phyloP scores from a whole-genome alignment of 2,113 vertebrate species.

The Sorex araneus region DNA sequence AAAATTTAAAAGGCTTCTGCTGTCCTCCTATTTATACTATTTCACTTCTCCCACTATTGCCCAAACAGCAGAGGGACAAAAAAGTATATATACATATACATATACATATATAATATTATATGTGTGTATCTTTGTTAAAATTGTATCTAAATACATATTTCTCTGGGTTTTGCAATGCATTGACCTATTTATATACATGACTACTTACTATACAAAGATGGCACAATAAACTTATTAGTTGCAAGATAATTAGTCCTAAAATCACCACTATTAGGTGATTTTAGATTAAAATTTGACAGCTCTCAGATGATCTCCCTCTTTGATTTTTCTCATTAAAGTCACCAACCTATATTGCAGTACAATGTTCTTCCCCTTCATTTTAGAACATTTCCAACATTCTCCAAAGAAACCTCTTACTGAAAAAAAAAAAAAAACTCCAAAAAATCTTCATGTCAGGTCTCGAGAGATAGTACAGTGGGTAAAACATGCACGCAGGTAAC shows the following conservation, averaged over 20 bases:
- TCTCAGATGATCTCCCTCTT: background rate
- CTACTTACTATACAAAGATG: background rate
- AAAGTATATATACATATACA: background rate
- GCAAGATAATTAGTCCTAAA: background rate
- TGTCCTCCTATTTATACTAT: background rate
- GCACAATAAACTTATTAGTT: background rate
- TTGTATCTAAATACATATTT: constrained; percentile 1
- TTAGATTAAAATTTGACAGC: constrained; percentile 25
- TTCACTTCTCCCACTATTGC: constrained; percentile 1
- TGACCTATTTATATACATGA: background rate
- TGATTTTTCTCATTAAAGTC: background rate
- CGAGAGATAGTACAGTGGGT: too few species aligned
- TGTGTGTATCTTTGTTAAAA: background rate
- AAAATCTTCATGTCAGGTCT: background rate
- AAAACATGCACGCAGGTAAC: too few species aligned
- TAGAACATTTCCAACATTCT: background rate
- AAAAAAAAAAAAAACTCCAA: background rate
- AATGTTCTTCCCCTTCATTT: background rate
- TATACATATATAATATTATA: too few species aligned
- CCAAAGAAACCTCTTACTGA: background rate
- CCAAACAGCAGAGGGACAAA: background rate
- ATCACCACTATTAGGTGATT: background rate
- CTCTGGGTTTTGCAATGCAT: background rate
- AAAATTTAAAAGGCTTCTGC: constrained; percentile 53
- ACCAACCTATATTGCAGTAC: background rate